phyloP scores from a whole-genome alignment of 2,113 vertebrate species.

The Charadrius vociferus region DNA sequence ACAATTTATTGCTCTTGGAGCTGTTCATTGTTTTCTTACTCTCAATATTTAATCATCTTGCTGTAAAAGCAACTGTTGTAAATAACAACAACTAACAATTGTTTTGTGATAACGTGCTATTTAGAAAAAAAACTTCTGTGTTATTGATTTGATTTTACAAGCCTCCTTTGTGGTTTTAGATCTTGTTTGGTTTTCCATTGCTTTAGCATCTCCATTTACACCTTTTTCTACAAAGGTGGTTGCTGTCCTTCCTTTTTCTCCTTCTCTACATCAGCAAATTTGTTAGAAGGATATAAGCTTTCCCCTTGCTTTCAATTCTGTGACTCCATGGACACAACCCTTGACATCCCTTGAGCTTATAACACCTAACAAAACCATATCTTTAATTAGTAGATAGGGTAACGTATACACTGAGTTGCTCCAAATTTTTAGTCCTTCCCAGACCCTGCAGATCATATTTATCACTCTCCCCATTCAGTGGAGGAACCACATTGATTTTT shows the following conservation, averaged over 20 bases:
- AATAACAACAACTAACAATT: neutral
- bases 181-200: neutral
- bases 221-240: neutral
- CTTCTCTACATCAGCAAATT: neutral
- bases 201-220: neutral
- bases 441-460: neutral
- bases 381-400: neutral
- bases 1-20: neutral
- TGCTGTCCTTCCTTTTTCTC: neutral
- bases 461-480: neutral
- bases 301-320: neutral
- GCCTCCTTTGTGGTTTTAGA: neutral
- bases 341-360: neutral
- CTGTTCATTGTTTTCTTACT: neutral
- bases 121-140: neutral
- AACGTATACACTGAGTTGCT: neutral
- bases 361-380: neutral
- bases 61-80: neutral
- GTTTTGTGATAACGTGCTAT: neutral
- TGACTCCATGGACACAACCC: neutral
- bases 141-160: conserved; percentile 11
- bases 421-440: neutral
- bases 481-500: conserved; percentile 20
- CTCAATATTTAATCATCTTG: neutral
- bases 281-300: neutral